These are phyloP conservation scores for Xestia sexstrigata DNA, from an alignment of 2,888 invertebrate genomes.

Conservation along the genomic window DNA sequence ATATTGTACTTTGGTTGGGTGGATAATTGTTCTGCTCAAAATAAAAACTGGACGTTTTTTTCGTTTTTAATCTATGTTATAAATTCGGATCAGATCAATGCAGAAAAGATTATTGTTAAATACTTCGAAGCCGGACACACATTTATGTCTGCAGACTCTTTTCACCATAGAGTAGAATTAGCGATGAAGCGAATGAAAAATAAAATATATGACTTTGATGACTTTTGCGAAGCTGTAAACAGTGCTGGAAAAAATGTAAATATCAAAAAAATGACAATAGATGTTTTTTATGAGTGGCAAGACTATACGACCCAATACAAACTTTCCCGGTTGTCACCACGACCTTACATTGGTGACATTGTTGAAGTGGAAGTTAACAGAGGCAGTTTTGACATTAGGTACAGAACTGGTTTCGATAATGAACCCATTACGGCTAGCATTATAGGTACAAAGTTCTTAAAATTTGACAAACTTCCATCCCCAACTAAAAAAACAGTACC, in stretches of 20 bases:
- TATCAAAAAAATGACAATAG: too few species aligned
- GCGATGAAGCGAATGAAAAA: slow-evolving; percentile 10
- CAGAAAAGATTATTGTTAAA: too few species aligned
- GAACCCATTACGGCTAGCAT: neutral
- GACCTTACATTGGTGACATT: too few species aligned
- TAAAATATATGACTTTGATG: slow-evolving; percentile 7
- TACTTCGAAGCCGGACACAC: too few species aligned
- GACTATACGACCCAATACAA: slow-evolving; percentile 1
- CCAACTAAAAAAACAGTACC: slow-evolving; percentile 3
- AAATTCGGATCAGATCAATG: slow-evolving; percentile 14
- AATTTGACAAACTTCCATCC: slow-evolving; percentile 3
- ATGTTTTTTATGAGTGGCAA: neutral
- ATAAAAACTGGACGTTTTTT: too few species aligned
- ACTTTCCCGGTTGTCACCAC: neutral
- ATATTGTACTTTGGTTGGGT: slow-evolving; percentile 7
- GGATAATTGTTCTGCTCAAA: slow-evolving; percentile 7
- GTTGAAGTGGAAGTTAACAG: too few species aligned
- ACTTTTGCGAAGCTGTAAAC: slow-evolving; percentile 9
- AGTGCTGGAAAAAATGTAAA: neutral
- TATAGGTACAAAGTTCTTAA: neutral
- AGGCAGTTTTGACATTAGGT: too few species aligned
- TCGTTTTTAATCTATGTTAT: slow-evolving; percentile 9
- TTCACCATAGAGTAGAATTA: slow-evolving; percentile 20
- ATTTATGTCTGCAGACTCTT: too few species aligned
- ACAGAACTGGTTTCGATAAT: neutral